These are phyloP conservation scores for Amblyjoppa fuscipennis DNA, from an alignment of 2,888 invertebrate genomes.

Conservation along the genomic window DNA sequence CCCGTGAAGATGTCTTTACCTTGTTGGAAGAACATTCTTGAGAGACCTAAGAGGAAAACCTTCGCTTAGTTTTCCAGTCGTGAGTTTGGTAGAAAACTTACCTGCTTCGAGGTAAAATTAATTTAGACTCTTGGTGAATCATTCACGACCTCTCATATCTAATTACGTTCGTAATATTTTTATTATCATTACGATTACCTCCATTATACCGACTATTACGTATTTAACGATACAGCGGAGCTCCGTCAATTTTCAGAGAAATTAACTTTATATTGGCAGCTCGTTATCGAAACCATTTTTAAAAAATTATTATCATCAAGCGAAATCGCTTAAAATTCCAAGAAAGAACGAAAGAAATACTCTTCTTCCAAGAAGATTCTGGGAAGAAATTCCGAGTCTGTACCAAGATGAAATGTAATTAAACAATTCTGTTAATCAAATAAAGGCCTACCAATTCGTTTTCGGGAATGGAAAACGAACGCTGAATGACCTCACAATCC, in stretches of 20 bases:
- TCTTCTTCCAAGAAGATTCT: too few species aligned
- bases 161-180: not conserved
- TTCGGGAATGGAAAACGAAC: too few species aligned
- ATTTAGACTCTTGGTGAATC: conserved; percentile 8
- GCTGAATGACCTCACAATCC: too few species aligned
- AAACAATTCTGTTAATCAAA: too few species aligned
- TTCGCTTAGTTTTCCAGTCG: conserved; percentile 8
- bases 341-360: too few species aligned
- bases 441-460: too few species aligned
- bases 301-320: too few species aligned
- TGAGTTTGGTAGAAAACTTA: conserved; percentile 36
- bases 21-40: conserved; percentile 50
- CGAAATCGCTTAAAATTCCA: too few species aligned
- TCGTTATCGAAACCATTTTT: too few species aligned
- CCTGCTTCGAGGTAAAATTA: conserved; percentile 41
- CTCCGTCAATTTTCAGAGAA: not conserved
- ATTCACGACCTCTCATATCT: not conserved
- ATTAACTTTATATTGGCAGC: not conserved
- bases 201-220: not conserved
- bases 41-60: conserved; percentile 11
- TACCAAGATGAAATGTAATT: too few species aligned
- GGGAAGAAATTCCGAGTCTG: too few species aligned
- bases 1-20: conserved; percentile 49
- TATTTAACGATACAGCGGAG: not conserved
- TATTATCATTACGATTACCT: not conserved